Base-by-base conservation (phyloP, 2,113 vertebrate species). In the Aplodontia rufa region DNA sequence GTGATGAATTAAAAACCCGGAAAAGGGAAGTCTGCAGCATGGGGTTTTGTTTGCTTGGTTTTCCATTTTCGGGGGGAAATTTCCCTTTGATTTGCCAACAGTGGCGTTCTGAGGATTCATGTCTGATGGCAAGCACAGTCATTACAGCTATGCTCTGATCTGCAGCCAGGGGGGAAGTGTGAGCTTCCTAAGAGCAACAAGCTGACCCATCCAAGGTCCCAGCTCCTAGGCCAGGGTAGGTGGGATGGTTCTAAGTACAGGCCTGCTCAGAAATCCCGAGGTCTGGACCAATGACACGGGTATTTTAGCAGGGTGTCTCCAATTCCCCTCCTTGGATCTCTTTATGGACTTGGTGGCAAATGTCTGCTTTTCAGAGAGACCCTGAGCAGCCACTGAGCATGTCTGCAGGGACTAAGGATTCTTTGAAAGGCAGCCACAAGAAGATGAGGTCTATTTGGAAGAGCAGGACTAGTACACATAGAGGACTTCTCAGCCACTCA, bases 71-170 rank as follows among this genome's bases (percentile, higher is more conserved):
- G 37, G 49, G 28, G 66, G 32, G 30, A 66, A 37, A 55, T 51
- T 90, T 95, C 40, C 76, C 74, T 95, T 58, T 81, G 71, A 84
- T n/a, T 94, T 84, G 55, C 35, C 80, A 64, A 58, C 22, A 76
- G 28, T 55, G 74, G 58, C 60, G 69, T 97, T 87, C 81, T 60
- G 35, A 87, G 40, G 80, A n/a, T 60, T 89, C 49, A 1, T 89
- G 19, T 58, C 68, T 86, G 69, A 7, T 53, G 24, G 55, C 42
- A 88, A 42, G 47, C 37, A 45, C 8, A 3, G 8, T 62, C 47
- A 49, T 66, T 40, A 47, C 19, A n/a, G 16, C 30, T 60, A 37
- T 55, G 60, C 68, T 81, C 22, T 69, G 66, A 83, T 62, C n/a
- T 51, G 37, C 16, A 87, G 93, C 37, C 55, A 30, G 2, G 14